Evolutionary conservation across 1,140 invertebrate genomes (phyloP).

Genomic region (Macrostomum lignano): DNA sequence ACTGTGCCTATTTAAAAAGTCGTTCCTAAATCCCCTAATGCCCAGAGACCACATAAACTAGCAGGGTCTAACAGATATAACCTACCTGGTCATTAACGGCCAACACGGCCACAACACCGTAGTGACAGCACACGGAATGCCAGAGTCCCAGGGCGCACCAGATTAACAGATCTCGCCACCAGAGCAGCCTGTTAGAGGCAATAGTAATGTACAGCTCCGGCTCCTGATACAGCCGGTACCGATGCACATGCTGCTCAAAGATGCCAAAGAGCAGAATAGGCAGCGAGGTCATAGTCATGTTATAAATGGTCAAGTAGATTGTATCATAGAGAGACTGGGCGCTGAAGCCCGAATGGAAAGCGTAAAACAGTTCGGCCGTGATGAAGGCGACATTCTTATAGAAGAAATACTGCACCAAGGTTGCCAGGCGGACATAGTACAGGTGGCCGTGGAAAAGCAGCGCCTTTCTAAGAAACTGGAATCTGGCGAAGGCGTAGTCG

Average conservation of each 20-base stretch:
- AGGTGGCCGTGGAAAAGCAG: conserved; percentile 76
- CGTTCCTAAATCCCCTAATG: too few species aligned
- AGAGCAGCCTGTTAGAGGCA: not conserved
- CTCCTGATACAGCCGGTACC: not conserved
- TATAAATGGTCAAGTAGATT: conserved; percentile 18
- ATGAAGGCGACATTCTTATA: conserved; percentile 8
- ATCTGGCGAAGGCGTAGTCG: conserved; percentile 68
- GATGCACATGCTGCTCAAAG: conserved; percentile 52
- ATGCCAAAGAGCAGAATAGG: conserved; percentile 35
- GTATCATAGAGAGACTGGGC: conserved; percentile 34
- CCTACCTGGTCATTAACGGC: too few species aligned
- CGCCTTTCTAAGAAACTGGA: conserved; percentile 54
- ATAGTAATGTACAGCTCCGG: conserved; percentile 3
- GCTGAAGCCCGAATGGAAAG: conserved; percentile 20
- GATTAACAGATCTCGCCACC: not conserved
- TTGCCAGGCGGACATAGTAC: conserved; percentile 65
- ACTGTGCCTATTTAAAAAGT: too few species aligned
- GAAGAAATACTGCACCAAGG: conserved; percentile 76
- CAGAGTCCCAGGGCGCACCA: not conserved
- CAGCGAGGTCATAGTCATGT: conserved; percentile 21
- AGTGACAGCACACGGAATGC: too few species aligned
- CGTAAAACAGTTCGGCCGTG: conserved; percentile 19
- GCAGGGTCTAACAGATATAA: too few species aligned
- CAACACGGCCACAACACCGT: too few species aligned
- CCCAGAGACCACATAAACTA: too few species aligned